Conservation (phyloP, 1,140 invertebrate genomes). For the Tyrophagus putrescentiae region DNA sequence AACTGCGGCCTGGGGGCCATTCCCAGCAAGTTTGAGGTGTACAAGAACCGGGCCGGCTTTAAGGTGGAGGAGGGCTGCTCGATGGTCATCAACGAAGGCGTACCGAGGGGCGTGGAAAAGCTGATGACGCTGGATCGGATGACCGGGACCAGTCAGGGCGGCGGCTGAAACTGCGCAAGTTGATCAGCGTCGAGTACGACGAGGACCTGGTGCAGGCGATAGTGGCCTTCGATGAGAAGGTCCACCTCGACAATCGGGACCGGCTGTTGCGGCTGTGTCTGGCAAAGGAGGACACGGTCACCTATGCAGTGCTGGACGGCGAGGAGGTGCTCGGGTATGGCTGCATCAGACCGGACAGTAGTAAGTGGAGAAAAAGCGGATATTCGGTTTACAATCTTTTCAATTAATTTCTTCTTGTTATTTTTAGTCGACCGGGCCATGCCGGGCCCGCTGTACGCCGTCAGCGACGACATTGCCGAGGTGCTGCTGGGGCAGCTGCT, state of each 20-base stretch:
- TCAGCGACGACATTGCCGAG: not conserved
- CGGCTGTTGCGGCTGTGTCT: constrained; percentile 4
- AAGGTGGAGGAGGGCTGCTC: not conserved
- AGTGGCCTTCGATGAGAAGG: constrained; percentile 5
- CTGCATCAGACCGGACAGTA: constrained; percentile 14
- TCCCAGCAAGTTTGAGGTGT: constrained; percentile 10
- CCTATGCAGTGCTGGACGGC: constrained; percentile 2
- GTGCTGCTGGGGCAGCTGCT: not conserved
- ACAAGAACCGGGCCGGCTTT: constrained; percentile 15
- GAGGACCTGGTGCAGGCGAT: constrained; percentile 7
- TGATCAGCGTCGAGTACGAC: not conserved
- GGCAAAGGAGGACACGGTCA: not conserved
- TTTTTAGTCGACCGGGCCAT: constrained; percentile 9
- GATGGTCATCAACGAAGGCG: constrained; percentile 1
- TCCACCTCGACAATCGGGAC: constrained; percentile 16
- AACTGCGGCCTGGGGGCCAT: constrained; percentile 13
- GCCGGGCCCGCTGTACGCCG: constrained; percentile 15
- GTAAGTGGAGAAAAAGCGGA: no score
- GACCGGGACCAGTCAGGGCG: not conserved
- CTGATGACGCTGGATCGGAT: not conserved
- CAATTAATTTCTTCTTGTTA: not conserved
- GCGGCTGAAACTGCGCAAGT: not conserved
- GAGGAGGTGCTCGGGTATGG: constrained; percentile 19
- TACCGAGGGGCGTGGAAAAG: not conserved
- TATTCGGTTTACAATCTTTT: not conserved